A percentile compares a stretch with the other conserved stretches of the same genome.
These are phyloP conservation scores for Enteromius mattozi DNA, from an alignment of 2,797 vertebrate species.

Conservation along the genomic window DNA sequence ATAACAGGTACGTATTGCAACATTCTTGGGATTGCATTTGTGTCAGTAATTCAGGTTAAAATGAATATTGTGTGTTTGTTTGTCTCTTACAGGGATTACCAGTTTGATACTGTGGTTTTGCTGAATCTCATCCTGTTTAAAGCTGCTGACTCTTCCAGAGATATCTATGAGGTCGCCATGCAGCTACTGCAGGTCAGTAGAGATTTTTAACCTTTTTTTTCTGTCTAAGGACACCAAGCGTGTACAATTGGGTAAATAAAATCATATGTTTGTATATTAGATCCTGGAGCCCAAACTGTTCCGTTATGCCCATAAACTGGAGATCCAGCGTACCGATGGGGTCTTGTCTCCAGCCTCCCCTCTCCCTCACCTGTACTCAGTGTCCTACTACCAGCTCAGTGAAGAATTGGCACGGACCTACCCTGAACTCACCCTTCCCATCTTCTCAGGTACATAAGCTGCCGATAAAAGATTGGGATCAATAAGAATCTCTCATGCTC, in stretches of 20 bases:
- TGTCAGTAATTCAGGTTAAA: not conserved
- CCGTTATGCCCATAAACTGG: slow-evolving; percentile 97
- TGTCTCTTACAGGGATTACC: slow-evolving; percentile 88
- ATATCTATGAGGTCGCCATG: slow-evolving; percentile 98
- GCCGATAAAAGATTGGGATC: no score
- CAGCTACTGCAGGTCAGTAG: slow-evolving; percentile 93
- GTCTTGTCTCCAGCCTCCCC: slow-evolving; percentile 91
- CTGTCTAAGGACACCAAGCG: not conserved
- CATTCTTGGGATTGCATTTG: not conserved
- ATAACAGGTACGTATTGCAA: slow-evolving; percentile 85
- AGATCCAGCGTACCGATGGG: slow-evolving; percentile 92
- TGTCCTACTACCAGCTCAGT: slow-evolving; percentile 96
- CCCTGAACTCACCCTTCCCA: slow-evolving; percentile 94
- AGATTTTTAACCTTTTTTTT: not conserved
- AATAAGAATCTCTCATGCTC: no score
- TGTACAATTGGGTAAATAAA: not conserved
- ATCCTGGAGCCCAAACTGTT: slow-evolving; percentile 99
- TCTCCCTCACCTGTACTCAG: slow-evolving; percentile 94
- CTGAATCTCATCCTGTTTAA: slow-evolving; percentile 98
- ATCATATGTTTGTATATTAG: slow-evolving; percentile 68
- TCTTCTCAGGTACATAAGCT: slow-evolving; percentile 90
- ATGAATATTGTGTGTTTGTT: slow-evolving; percentile 5
- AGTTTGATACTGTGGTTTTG: slow-evolving; percentile 98
- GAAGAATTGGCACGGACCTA: slow-evolving; percentile 97
- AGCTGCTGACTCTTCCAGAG: slow-evolving; percentile 95